Percentiles rank a stretch among this genome's conserved stretches.
These are phyloP conservation scores for Drosophila incognita DNA, from an alignment of 2,888 invertebrate species.

Conservation along the genomic window DNA sequence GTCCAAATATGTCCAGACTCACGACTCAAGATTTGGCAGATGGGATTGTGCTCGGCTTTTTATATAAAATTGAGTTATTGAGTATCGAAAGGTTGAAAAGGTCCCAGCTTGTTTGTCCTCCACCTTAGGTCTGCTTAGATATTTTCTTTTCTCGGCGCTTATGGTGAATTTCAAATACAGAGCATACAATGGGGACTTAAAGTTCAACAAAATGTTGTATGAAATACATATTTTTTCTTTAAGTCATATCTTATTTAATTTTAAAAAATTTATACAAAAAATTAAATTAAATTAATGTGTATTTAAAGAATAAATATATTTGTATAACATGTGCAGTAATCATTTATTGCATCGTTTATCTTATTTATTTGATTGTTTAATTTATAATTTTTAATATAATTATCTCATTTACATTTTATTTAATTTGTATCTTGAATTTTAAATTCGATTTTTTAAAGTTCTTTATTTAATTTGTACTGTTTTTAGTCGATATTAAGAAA, in stretches of 20 bases:
- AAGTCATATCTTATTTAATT: background rate
- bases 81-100: constrained; percentile 56
- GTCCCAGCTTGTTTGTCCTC: constrained; percentile 26
- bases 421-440: background rate
- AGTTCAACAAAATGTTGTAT: background rate
- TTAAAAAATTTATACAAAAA: background rate
- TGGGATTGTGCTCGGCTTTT: constrained; percentile 25
- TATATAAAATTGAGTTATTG: constrained; percentile 68
- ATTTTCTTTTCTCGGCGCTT: constrained; percentile 10
- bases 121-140: constrained; percentile 5
- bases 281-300: background rate
- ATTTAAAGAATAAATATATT: background rate
- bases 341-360: background rate
- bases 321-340: background rate
- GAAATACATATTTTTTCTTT: background rate
- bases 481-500: background rate
- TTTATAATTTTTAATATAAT: background rate
- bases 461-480: background rate
- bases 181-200: background rate
- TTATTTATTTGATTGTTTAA: background rate
- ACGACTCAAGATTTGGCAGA: constrained; percentile 36
- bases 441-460: background rate
- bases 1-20: constrained; percentile 48
- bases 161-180: constrained; percentile 1
- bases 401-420: background rate